Conservation (phyloP, 1,140 invertebrate species). For the Oncopodura yosiiana region DNA sequence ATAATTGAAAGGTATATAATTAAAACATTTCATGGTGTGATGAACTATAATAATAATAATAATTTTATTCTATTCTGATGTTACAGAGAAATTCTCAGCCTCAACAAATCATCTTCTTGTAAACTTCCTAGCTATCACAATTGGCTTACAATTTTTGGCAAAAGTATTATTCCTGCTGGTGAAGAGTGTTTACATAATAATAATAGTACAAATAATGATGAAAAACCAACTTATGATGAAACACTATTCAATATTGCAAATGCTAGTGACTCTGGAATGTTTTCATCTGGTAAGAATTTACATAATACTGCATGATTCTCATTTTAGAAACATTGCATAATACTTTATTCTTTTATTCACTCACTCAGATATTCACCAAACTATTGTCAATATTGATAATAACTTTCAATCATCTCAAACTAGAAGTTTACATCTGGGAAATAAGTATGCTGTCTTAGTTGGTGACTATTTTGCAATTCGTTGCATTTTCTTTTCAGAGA, state of each 20-base stretch:
- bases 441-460: slow-evolving; percentile 32
- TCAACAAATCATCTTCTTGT: not conserved
- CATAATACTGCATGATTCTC: too few relatives aligned
- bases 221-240: slow-evolving; percentile 5
- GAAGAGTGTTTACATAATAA: not conserved
- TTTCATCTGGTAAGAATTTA: too few relatives aligned
- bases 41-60: not conserved
- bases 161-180: slow-evolving; percentile 8
- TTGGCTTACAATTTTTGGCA: slow-evolving; percentile 31
- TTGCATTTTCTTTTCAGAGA: slow-evolving; percentile 26
- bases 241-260: slow-evolving; percentile 14
- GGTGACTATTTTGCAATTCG: slow-evolving; percentile 34
- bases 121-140: slow-evolving; percentile 17
- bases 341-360: too few relatives aligned
- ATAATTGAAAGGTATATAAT: slow-evolving; percentile 25
- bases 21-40: not conserved
- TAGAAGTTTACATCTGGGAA: slow-evolving; percentile 22
- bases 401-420: slow-evolving; percentile 2
- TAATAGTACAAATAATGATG: not conserved
- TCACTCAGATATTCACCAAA: slow-evolving; percentile 32
- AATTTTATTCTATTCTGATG: not conserved
- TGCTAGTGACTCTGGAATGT: slow-evolving; percentile 30
- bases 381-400: slow-evolving; percentile 23
- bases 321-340: too few relatives aligned
- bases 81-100: slow-evolving; percentile 26